Conservation (phyloP, 35 echinoderm and acorn worm species). For the Lytechinus variegatus region DNA sequence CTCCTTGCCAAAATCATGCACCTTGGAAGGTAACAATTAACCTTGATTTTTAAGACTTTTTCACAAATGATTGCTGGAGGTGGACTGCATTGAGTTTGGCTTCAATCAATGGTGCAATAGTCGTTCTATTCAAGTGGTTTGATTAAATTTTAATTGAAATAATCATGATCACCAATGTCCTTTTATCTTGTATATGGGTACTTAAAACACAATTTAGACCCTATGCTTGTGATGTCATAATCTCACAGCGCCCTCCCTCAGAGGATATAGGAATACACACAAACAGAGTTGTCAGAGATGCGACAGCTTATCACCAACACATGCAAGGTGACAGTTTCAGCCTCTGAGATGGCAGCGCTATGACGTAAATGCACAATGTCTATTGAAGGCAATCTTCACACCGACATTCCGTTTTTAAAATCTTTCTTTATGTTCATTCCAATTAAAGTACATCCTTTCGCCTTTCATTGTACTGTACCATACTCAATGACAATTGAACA, state of each 20-base stretch:
- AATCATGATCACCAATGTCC: neutral
- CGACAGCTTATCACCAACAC: too few species aligned
- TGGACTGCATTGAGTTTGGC: neutral
- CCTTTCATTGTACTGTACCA: neutral
- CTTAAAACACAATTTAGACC: neutral
- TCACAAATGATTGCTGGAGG: too few species aligned
- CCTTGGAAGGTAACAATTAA: too few species aligned
- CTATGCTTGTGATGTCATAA: too few species aligned
- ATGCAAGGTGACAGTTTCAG: too few species aligned
- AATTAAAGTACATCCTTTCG: neutral
- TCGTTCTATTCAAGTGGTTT: neutral
- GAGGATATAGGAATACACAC: too few species aligned
- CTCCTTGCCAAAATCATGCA: too few species aligned
- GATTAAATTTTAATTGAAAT: neutral
- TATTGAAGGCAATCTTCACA: neutral
- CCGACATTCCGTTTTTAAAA: neutral
- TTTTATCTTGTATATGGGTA: too few species aligned
- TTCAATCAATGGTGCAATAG: neutral
- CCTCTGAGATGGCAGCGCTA: too few species aligned
- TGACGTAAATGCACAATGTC: neutral
- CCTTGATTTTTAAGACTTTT: too few species aligned
- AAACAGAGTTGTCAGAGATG: too few species aligned
- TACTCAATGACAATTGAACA: neutral
- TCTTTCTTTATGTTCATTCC: neutral
- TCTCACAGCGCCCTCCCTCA: too few species aligned